Evolutionary conservation across 2,797 vertebrate species (phyloP).

Genomic region (Gouania willdenowi): DNA sequence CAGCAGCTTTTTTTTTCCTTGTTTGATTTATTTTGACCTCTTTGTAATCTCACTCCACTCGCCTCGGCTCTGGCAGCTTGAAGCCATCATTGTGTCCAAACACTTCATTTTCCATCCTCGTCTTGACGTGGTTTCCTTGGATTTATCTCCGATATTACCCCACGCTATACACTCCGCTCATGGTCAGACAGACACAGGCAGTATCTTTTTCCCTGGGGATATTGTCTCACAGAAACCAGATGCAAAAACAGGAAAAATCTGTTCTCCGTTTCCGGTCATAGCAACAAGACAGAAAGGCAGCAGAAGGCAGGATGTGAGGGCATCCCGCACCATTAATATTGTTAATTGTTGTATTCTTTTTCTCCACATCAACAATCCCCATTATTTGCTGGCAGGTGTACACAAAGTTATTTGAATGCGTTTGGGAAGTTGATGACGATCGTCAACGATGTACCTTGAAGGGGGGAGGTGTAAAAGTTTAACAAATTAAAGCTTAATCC

Average conservation of each 20-base stretch:
- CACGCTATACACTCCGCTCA: slow-evolving; percentile 1
- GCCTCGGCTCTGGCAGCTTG: slow-evolving; percentile 7
- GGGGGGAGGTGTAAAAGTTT: not conserved
- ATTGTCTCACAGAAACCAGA: slow-evolving; percentile 39
- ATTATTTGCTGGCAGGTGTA: slow-evolving; percentile 44
- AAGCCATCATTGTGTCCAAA: not conserved
- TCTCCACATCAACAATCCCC: slow-evolving; percentile 23
- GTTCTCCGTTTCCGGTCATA: slow-evolving; percentile 70
- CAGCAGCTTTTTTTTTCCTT: slow-evolving; percentile 24
- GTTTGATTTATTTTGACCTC: slow-evolving; percentile 19
- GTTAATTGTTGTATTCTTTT: slow-evolving; percentile 31
- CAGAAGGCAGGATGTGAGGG: slow-evolving; percentile 35
- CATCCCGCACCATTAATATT: slow-evolving; percentile 34
- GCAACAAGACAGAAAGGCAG: slow-evolving; percentile 72
- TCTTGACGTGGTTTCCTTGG: slow-evolving; percentile 10
- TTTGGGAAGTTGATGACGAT: not conserved
- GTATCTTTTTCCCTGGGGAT: slow-evolving; percentile 28
- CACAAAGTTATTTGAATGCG: slow-evolving; percentile 4
- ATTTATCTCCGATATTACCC: not conserved
- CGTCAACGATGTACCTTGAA: not conserved
- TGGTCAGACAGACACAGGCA: slow-evolving; percentile 23
- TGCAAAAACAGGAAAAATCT: slow-evolving; percentile 88
- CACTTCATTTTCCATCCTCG: not conserved
- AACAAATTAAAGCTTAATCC: not conserved
- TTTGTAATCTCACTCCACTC: slow-evolving; percentile 7